Conservation (phyloP, 1,140 invertebrate genomes). For the Lepidostoma basale region DNA sequence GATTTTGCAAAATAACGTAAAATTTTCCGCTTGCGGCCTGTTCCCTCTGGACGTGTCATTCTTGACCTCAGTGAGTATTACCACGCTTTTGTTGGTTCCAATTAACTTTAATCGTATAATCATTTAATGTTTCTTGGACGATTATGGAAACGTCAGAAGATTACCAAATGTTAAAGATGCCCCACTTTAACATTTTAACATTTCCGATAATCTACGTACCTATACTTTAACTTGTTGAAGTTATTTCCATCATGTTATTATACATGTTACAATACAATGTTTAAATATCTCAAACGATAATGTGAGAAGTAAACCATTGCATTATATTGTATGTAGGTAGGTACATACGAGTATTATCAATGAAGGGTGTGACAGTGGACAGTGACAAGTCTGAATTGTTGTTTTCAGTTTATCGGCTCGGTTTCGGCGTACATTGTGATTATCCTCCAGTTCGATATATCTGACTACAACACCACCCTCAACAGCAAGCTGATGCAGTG, state of each 20-base stretch:
- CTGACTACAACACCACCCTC: conserved; percentile 18
- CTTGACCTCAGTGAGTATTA: too few species aligned
- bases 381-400: background rate
- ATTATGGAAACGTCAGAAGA: too few species aligned
- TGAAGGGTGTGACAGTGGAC: too few species aligned
- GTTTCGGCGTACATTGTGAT: conserved; percentile 37
- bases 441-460: conserved; percentile 36
- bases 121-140: background rate
- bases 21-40: conserved; percentile 23
- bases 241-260: background rate
- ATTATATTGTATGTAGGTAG: background rate
- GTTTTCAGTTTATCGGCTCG: conserved; percentile 33
- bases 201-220: too few species aligned
- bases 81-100: background rate
- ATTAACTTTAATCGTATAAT: background rate
- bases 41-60: conserved; percentile 25
- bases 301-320: background rate
- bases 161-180: too few species aligned
- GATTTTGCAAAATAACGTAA: conserved; percentile 26
- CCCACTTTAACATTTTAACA: too few species aligned
- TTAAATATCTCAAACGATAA: background rate
- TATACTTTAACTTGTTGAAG: background rate
- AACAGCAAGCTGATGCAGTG: background rate
- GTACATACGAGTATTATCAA: background rate
- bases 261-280: background rate